A percentile compares a stretch with the other conserved stretches of the same genome.
These are phyloP conservation scores for Zingel zingel DNA, from an alignment of 2,113 vertebrate species.

Conservation along the genomic window DNA sequence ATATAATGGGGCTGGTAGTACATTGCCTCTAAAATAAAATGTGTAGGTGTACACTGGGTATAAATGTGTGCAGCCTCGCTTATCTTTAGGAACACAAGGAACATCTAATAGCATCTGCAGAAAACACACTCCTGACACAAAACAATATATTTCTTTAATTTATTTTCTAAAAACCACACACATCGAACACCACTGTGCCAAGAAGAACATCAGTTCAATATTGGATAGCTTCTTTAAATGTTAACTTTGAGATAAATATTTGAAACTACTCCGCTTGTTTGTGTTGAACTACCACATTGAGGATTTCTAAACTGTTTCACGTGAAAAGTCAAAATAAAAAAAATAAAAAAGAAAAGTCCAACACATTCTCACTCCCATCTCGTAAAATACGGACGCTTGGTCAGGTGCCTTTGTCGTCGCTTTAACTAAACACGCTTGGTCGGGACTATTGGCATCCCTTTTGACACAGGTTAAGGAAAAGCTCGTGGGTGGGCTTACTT, in stretches of 20 bases:
- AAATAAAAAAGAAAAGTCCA: too few relatives aligned
- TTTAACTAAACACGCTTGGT: too few relatives aligned
- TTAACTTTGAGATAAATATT: background rate
- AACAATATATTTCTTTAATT: background rate
- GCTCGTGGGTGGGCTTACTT: too few relatives aligned
- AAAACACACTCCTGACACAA: background rate
- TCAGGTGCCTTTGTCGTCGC: too few relatives aligned
- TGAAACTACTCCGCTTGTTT: background rate
- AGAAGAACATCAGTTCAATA: slow-evolving; percentile 5
- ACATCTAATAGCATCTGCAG: slow-evolving; percentile 15
- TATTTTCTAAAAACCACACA: background rate
- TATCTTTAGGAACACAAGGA: slow-evolving; percentile 1
- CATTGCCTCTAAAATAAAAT: background rate
- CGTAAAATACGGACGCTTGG: too few relatives aligned
- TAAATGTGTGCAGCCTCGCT: background rate
- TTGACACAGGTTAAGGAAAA: too few relatives aligned
- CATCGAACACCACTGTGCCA: background rate
- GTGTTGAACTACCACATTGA: background rate
- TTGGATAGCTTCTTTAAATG: background rate
- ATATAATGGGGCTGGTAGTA: background rate
- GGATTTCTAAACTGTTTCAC: background rate
- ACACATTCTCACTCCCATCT: too few relatives aligned
- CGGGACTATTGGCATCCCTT: too few relatives aligned
- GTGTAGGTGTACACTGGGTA: background rate
- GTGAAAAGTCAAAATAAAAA: background rate